Conservation (phyloP, 2,888 invertebrate genomes). For the Tortricodes alternella region DNA sequence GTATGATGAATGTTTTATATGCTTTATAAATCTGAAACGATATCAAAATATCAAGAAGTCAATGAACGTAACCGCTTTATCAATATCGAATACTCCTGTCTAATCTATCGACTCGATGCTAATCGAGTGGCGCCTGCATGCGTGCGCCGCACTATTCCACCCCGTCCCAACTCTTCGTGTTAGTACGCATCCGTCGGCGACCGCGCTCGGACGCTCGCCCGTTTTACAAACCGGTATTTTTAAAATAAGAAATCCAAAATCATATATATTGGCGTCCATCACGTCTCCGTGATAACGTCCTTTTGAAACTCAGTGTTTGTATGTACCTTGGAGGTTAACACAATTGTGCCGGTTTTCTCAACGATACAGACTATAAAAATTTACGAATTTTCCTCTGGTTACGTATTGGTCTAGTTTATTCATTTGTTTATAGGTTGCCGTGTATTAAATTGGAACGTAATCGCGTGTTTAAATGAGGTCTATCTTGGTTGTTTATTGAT, state of each 20-base stretch:
- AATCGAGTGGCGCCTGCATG: conserved; percentile 53
- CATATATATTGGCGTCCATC: conserved; percentile 61
- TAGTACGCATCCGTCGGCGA: conserved; percentile 66
- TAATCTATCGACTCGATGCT: conserved; percentile 63
- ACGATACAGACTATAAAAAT: neutral
- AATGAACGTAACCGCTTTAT: conserved; percentile 7
- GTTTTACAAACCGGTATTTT: conserved; percentile 52
- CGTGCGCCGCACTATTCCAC: conserved; percentile 71
- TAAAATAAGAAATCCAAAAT: conserved; percentile 51
- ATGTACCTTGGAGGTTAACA: conserved; percentile 40
- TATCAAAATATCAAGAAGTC: neutral
- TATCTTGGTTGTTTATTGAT: conserved; percentile 56
- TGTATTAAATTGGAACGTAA: conserved; percentile 35
- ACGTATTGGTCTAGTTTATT: conserved; percentile 33
- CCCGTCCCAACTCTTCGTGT: conserved; percentile 53
- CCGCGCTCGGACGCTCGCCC: conserved; percentile 49
- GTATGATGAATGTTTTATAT: no score
- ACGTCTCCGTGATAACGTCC: conserved; percentile 54
- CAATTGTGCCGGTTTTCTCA: neutral
- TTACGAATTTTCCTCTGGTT: conserved; percentile 30
- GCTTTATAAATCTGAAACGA: conserved; percentile 7
- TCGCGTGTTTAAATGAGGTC: conserved; percentile 55
- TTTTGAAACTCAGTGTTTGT: conserved; percentile 40
- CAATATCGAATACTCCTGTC: conserved; percentile 28
- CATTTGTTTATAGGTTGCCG: conserved; percentile 26